Evolutionary conservation across 2,113 vertebrate species (phyloP).

Genomic region (Benitochromis conjunctus): DNA sequence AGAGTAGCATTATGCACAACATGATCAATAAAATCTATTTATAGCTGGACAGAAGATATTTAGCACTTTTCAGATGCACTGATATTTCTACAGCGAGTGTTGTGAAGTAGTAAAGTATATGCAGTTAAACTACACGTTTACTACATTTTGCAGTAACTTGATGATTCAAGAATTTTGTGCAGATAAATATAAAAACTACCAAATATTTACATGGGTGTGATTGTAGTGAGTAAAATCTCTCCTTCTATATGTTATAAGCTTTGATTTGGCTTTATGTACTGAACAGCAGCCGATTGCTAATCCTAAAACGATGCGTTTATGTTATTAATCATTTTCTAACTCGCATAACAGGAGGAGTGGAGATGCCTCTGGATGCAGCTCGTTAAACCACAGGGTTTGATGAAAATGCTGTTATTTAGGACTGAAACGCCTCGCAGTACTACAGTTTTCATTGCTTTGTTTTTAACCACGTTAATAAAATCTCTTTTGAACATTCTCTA

Average conservation of each 20-base stretch:
- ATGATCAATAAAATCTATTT: not conserved
- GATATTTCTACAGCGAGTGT: not conserved
- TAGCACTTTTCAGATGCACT: not conserved
- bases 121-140: not conserved
- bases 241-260: not conserved
- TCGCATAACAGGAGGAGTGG: not conserved
- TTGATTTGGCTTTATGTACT: not conserved
- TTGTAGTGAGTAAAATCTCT: not conserved
- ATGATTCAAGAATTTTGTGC: not conserved
- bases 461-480: slow-evolving; percentile 10
- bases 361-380: not conserved
- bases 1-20: not conserved
- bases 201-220: not conserved
- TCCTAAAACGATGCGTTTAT: slow-evolving; percentile 2
- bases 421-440: not conserved
- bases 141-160: not conserved
- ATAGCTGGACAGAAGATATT: not conserved
- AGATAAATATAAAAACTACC: not conserved
- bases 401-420: slow-evolving; percentile 5
- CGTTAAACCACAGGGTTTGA: not conserved
- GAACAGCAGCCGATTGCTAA: not conserved
- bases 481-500: not conserved
- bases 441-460: not conserved
- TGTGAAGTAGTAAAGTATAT: not conserved
- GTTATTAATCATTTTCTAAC: slow-evolving; percentile 20